Base-by-base conservation (phyloP, 2,113 vertebrate species). In the Amia ocellicauda region DNA sequence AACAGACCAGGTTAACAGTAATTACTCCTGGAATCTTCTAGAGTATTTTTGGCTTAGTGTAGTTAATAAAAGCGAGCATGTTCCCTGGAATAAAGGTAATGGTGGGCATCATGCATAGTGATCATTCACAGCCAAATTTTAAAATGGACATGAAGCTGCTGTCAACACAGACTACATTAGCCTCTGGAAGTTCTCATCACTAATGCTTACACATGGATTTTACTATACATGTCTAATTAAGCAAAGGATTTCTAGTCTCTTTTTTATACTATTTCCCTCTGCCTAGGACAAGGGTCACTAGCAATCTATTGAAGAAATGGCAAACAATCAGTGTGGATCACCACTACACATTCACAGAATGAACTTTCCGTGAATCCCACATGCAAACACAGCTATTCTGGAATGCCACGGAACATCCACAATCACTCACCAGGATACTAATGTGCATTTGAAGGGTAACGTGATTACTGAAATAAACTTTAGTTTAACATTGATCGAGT, bases 151-250 rank as follows among this genome's bases (percentile, higher is more conserved):
- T 8, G 31, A 42, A 64, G 53, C 24, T 28, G 8, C 53, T 52
- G 50, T 52, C 50, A 10, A 17, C 45, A 36, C 5, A 36, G 31
- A 11, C 31, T 36, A 26, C 24, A 7, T 26, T 9, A 28, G 22
- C 24, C 53, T 28, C 53, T 31, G 19, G 22, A 22, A 7, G 14
- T 58, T 13, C 53, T 45, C 49, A 53, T 24, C 13, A 63, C 29
- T 8, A 29, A 45, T 26, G 24, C 41, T n/a, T 26, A 20, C 50
- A 42, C 40, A 28, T 47, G 41, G 41, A 57, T 57, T 64, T 55
- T n/a, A 13, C 62, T 27, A 58, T 23, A 36, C 27, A 51, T 23
- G 27, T 19, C 43, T 40, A 41, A 58, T 58, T 65, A 51, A 65
- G 22, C 20, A 17, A 16, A 58, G 42, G 22, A 42, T 41, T 65